A percentile compares a stretch with the other conserved stretches of the same genome.
phyloP scores from a whole-genome alignment of 2,113 vertebrate genomes.

The Lophotis ruficrista region DNA sequence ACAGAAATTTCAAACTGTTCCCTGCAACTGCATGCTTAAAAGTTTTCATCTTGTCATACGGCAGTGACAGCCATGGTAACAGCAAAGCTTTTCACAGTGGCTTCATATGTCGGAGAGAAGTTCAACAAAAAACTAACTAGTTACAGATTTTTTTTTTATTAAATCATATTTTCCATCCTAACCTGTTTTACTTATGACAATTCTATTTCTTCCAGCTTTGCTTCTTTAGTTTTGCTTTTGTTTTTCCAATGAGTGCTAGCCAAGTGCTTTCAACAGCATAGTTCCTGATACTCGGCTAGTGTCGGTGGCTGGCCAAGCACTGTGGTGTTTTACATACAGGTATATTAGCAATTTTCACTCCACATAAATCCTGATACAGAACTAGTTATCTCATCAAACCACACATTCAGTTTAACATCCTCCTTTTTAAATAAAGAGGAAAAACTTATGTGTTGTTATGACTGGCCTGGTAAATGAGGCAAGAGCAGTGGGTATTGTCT shows the following conservation, averaged over 20 bases:
- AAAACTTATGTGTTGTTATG: neutral
- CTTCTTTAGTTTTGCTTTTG: neutral
- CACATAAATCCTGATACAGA: neutral
- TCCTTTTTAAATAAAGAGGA: neutral
- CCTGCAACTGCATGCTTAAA: neutral
- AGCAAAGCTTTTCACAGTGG: neutral
- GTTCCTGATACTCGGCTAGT: neutral
- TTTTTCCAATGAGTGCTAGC: neutral
- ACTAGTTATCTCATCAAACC: neutral
- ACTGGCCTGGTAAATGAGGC: neutral
- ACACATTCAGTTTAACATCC: neutral
- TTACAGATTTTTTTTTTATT: neutral
- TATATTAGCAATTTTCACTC: neutral
- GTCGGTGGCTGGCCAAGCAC: neutral
- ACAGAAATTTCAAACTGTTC: slow-evolving; percentile 15
- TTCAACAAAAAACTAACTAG: neutral
- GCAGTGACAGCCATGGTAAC: neutral
- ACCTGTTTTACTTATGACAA: neutral
- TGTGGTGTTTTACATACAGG: neutral
- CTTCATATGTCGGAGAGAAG: neutral
- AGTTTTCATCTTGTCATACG: neutral
- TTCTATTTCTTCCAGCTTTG: neutral
- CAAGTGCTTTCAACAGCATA: neutral
- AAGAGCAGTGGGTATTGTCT: neutral
- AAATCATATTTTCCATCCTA: neutral